A percentile compares a stretch with the other conserved stretches of the same genome.
These are phyloP conservation scores for Drosophila rellima DNA, from an alignment of 2,888 invertebrate species.

Conservation along the genomic window DNA sequence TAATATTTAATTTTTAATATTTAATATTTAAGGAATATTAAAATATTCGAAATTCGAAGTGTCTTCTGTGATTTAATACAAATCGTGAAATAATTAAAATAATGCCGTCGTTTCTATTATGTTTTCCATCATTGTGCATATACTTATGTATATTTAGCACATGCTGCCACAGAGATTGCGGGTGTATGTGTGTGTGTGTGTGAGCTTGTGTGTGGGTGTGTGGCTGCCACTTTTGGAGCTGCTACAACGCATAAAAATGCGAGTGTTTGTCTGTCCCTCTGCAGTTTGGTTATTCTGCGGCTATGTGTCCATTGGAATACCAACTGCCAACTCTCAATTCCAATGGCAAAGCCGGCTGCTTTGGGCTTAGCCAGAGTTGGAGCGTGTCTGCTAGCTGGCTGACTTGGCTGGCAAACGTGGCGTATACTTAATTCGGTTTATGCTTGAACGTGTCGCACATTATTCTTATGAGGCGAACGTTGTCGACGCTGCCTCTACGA, in stretches of 20 bases:
- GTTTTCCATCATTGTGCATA: background rate
- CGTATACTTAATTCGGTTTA: conserved; percentile 80
- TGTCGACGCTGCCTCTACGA: conserved; percentile 54
- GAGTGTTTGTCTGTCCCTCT: conserved; percentile 46
- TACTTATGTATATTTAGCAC: conserved; percentile 39
- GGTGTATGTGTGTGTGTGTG: conserved; percentile 1
- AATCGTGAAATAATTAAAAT: too few relatives aligned
- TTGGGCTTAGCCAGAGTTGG: conserved; percentile 13
- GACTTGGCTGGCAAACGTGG: conserved; percentile 68
- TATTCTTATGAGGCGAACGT: conserved; percentile 62
- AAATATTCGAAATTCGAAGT: too few relatives aligned
- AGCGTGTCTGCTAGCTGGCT: conserved; percentile 36
- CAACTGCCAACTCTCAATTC: conserved; percentile 1
- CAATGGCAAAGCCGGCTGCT: conserved; percentile 6
- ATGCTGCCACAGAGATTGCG: conserved; percentile 26
- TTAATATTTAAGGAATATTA: too few relatives aligned
- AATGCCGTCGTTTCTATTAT: background rate
- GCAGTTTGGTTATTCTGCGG: conserved; percentile 45
- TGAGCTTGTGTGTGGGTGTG: conserved; percentile 42
- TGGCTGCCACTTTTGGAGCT: conserved; percentile 66
- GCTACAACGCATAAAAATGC: conserved; percentile 76
- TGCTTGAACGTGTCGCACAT: conserved; percentile 78
- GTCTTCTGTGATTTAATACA: too few relatives aligned
- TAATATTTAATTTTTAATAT: too few relatives aligned
- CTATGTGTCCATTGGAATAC: conserved; percentile 41